Base-by-base conservation (phyloP, 1,140 invertebrate genomes). In the Anastatus disparis region DNA sequence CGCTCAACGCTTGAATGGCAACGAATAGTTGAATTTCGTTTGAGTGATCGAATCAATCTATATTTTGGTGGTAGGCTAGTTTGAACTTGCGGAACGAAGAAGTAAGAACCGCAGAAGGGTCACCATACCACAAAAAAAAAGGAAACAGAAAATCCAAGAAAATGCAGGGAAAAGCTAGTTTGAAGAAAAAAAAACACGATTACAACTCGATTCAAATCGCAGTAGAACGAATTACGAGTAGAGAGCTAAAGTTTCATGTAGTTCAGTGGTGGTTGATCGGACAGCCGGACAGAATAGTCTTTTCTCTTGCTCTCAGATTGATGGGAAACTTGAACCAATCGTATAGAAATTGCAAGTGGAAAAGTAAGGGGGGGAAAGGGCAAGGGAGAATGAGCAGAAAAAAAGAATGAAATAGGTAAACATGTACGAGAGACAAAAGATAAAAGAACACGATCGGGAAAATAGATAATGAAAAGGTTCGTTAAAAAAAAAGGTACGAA, bases 301-400 rank as follows among this genome's bases (percentile, higher is more conserved):
- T 56, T 50, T 24, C 26, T 17, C n/a, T n/a, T n/a, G n/a, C n/a
- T n/a, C n/a, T 29, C 69, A 44, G 53, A 71, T 64, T 65, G 69
- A 71, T 71, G 69, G 53, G 42, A 62, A 70, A 70, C 52, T 70
- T 53, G 66, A 38, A 48, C 22, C 48, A 35, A 38, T 42, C 55
- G 48, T 3, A 53, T 42, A 7, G 67, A 62, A 48, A 52, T 69
- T 69, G 22, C 46, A 48, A 48, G 17, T 27, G 13, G 35, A 22
- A 22, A 8, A 20, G 17, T n/a, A 38, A n/a, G n/a, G 31, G 13
- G 26, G 4, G 20, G 10, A 53, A 15, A 8, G 31, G 35, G 48
- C 10, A 55, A 55, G 44, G 17, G 44, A 35, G 10, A 38, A 35
- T 7, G 17, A 26, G 44, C 15, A n/a, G n/a, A n/a, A n/a, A n/a